Percentiles rank a stretch among this genome's conserved stretches.
Evolutionary conservation across 2,113 vertebrate genomes (phyloP).

Genomic region (Petrocephalus microphthalmus): DNA sequence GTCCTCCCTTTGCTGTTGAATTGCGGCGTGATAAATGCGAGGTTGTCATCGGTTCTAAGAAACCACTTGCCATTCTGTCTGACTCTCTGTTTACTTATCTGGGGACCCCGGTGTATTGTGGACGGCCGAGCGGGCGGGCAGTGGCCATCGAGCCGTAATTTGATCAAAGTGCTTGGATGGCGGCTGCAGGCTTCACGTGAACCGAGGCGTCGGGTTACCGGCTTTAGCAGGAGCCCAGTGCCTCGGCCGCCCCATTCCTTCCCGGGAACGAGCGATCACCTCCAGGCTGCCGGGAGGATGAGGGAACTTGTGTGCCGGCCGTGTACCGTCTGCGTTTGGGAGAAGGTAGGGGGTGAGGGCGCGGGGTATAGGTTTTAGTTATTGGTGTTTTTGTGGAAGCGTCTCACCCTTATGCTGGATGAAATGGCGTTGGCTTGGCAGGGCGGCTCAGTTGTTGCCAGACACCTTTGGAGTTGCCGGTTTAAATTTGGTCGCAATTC

Average conservation of each 20-base stretch:
- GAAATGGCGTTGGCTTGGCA: not conserved
- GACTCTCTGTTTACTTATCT: slow-evolving; percentile 17
- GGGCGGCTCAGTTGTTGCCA: not conserved
- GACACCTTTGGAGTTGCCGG: not conserved
- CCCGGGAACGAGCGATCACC: too few relatives aligned
- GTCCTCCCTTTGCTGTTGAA: not conserved
- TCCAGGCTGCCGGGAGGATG: slow-evolving; percentile 39
- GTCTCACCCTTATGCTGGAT: not conserved
- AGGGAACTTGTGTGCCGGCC: slow-evolving; percentile 63
- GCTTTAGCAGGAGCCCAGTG: slow-evolving; percentile 26
- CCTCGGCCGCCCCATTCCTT: not conserved
- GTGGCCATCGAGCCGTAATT: slow-evolving; percentile 43
- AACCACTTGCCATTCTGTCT: slow-evolving; percentile 13
- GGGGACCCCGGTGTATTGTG: slow-evolving; percentile 30
- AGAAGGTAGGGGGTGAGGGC: slow-evolving; percentile 56
- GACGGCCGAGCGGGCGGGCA: slow-evolving; percentile 36
- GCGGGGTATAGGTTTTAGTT: not conserved
- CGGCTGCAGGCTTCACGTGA: slow-evolving; percentile 42
- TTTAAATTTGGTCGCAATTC: not conserved
- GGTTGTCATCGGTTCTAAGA: not conserved
- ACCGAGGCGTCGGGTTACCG: slow-evolving; percentile 52
- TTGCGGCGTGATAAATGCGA: not conserved
- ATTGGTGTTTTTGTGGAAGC: not conserved
- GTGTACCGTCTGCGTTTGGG: slow-evolving; percentile 61
- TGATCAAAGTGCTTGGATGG: slow-evolving; percentile 48